Evolutionary conservation across 64 coral and sea anemone genomes (phyloP), one percentile per base, ranked within the genome.

Genomic region (Porites australiensis): DNA sequence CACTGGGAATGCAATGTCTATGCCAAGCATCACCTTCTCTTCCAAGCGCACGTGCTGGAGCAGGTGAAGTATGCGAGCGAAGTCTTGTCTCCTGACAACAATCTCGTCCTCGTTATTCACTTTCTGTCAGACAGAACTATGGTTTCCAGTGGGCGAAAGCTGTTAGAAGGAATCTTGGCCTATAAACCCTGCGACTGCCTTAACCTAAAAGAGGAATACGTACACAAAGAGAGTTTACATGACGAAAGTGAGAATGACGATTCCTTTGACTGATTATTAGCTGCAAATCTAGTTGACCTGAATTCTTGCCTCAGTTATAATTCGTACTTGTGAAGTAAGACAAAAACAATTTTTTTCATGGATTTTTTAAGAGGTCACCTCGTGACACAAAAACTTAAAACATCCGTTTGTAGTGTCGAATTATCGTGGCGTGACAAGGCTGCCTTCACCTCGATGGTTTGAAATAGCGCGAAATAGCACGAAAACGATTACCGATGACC

Each of bases 11-110:
- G 81, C 44, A 68, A 68, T 19, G 46, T 84, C 7, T 68, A 84
- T 19, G 18, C 81, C 0, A 84, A 50, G 45, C 64, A 65, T 47
- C 46, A 84, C 13, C 16, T 84, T 23, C 47, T 84, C 0, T 84
- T 84, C 47, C 63, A 84, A 84, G 81, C 46, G 61, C 81, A 84
- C 46, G 16, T 84, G 4, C 10, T 84, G 81, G 81, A 65, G 63
- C 81, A 84, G 16, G 81, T 84, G 8, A 84, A 68, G 46, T 68
- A 18, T 14, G 81, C 62, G 45, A 63, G 58, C 8, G 81, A 84
- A n/a, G 63, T 64, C 19, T 8, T 69, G 8, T 64, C 81, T 16
- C 15, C 64, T 48, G 46, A 64, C 18, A 84, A 84, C 27, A 69
- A 50, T 44, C 50, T 65, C 4, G 47, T 83, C 1, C 65, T 83